phyloP scores from a whole-genome alignment of 2,797 vertebrate genomes.

The Graptemys geographica region DNA sequence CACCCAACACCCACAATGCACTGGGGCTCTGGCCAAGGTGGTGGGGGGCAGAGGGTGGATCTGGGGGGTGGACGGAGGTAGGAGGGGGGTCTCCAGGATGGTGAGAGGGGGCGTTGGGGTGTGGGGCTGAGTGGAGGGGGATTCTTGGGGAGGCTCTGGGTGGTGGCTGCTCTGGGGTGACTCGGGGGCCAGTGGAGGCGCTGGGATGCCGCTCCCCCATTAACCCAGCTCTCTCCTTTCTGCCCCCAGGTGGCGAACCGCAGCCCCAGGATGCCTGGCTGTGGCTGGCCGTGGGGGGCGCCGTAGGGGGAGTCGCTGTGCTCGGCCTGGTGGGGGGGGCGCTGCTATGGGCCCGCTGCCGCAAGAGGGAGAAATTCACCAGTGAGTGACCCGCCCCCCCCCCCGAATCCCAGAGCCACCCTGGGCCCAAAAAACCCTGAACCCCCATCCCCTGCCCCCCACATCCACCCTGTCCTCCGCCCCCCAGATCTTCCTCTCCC shows the following conservation, averaged over 20 bases:
- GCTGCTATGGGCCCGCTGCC: not conserved
- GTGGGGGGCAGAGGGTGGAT: too few relatives aligned
- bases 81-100: not conserved
- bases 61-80: not conserved
- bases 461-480: not conserved
- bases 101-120: fast-evolving
- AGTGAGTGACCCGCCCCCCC: not conserved
- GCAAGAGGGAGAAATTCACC: constrained; percentile 35
- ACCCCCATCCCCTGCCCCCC: too few relatives aligned
- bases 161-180: too few relatives aligned
- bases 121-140: not conserved
- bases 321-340: constrained; percentile 10
- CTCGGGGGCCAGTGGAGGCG: not conserved
- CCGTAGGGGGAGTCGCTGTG: constrained; percentile 5
- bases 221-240: not conserved
- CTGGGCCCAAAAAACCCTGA: not conserved
- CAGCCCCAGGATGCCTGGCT: not conserved
- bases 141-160: not conserved
- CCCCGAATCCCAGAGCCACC: too few relatives aligned
- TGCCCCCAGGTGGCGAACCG: not conserved
- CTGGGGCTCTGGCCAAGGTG: not conserved
- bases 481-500: not conserved
- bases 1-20: not conserved
- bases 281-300: not conserved
- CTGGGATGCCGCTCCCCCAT: not conserved